Evolutionary conservation across 2,797 vertebrate genomes (phyloP).

Genomic region (Decapterus maruadsi): DNA sequence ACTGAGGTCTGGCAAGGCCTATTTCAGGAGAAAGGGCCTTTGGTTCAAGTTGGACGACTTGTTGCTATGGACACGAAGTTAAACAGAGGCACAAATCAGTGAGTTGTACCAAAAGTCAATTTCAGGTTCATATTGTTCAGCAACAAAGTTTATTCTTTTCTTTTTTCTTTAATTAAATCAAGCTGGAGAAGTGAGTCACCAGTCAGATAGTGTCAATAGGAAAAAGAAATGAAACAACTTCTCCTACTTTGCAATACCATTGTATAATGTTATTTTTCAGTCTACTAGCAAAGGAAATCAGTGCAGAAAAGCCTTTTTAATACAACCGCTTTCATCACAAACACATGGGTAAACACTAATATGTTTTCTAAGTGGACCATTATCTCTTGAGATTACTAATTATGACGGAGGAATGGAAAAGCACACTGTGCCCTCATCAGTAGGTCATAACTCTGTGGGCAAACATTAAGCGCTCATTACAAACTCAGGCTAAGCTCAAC

Average conservation of each 20-base stretch:
- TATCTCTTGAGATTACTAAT: conserved; percentile 7
- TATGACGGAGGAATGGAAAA: conserved; percentile 6
- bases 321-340: background rate
- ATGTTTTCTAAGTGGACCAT: background rate
- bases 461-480: background rate
- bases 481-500: background rate
- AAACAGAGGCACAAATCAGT: too few relatives aligned
- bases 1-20: too few relatives aligned
- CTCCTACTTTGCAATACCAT: background rate
- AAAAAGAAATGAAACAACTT: background rate
- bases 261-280: background rate
- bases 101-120: too few relatives aligned
- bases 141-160: too few relatives aligned
- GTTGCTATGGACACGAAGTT: too few relatives aligned
- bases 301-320: background rate
- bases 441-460: background rate
- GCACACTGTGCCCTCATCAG: background rate
- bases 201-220: background rate
- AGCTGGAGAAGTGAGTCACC: background rate
- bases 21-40: too few relatives aligned
- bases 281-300: background rate
- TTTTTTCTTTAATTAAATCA: too few relatives aligned
- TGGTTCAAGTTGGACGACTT: too few relatives aligned
- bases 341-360: background rate
- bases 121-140: too few relatives aligned